A percentile compares a stretch with the other conserved stretches of the same genome.
phyloP scores from a whole-genome alignment of 2,797 vertebrate genomes.

The Liparis tanakae region DNA sequence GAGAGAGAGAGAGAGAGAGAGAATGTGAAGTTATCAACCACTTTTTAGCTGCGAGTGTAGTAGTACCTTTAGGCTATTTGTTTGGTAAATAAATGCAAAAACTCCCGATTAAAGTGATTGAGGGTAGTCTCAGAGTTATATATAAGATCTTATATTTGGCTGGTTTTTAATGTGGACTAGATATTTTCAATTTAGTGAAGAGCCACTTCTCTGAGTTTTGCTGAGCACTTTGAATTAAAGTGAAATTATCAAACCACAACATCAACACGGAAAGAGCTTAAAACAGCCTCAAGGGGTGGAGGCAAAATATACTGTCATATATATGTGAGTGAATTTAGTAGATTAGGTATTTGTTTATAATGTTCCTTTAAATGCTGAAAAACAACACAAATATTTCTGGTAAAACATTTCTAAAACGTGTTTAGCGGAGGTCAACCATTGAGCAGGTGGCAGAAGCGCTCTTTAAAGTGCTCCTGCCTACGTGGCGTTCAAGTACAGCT shows the following conservation, averaged over 20 bases:
- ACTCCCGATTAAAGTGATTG: not conserved
- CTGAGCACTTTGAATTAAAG: too few species aligned
- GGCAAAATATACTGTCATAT: not conserved
- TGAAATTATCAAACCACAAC: too few species aligned
- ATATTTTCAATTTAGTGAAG: too few species aligned
- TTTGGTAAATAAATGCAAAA: not conserved
- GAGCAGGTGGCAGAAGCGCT: not conserved
- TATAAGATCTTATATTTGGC: too few species aligned
- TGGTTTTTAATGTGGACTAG: not conserved
- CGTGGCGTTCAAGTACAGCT: too few species aligned
- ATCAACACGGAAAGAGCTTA: not conserved
- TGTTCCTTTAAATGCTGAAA: not conserved
- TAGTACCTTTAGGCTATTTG: not conserved
- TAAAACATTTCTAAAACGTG: not conserved
- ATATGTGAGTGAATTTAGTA: not conserved
- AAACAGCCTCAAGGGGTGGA: not conserved
- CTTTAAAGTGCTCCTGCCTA: too few species aligned
- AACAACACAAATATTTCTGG: not conserved
- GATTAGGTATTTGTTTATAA: too few species aligned
- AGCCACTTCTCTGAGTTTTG: too few species aligned
- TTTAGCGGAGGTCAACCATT: not conserved
- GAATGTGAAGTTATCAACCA: not conserved
- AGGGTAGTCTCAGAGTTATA: too few species aligned
- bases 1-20: not conserved
- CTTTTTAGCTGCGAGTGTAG: too few species aligned